Conservation (phyloP, 2,888 invertebrate genomes). For the Ophraella communa region DNA sequence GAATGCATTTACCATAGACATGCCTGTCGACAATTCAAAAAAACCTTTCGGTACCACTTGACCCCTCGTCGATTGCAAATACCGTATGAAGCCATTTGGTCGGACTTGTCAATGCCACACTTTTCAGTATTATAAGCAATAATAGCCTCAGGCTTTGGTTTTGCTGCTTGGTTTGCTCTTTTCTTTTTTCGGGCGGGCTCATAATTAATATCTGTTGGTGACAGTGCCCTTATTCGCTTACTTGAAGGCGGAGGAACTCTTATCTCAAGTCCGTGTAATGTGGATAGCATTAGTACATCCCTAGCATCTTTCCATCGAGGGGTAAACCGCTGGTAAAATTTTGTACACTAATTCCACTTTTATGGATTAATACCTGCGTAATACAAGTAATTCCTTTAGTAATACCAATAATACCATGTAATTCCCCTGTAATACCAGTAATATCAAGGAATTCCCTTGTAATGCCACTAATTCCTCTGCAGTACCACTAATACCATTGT, state of each 20-base stretch:
- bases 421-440: too few relatives aligned
- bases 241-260: constrained; percentile 12
- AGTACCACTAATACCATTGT: too few relatives aligned
- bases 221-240: constrained; percentile 2
- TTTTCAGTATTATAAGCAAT: constrained; percentile 8
- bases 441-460: too few relatives aligned
- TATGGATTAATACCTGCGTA: too few relatives aligned
- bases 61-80: neutral
- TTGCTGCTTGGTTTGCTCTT: constrained; percentile 9
- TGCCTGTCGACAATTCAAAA: neutral
- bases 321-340: too few relatives aligned
- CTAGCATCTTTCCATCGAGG: constrained; percentile 33
- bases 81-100: constrained; percentile 4
- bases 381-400: too few relatives aligned
- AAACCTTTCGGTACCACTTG: neutral
- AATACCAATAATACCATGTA: too few relatives aligned
- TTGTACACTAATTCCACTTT: too few relatives aligned
- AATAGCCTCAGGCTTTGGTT: constrained; percentile 11
- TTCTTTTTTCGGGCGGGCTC: constrained; percentile 9
- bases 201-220: constrained; percentile 8
- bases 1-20: neutral
- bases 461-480: too few relatives aligned
- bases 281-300: constrained; percentile 29
- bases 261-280: constrained; percentile 25
- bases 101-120: constrained; percentile 9